A percentile compares a stretch with the other conserved stretches of the same genome.
Evolutionary conservation across 2,888 invertebrate species (phyloP).

Genomic region (Athalia circularis): DNA sequence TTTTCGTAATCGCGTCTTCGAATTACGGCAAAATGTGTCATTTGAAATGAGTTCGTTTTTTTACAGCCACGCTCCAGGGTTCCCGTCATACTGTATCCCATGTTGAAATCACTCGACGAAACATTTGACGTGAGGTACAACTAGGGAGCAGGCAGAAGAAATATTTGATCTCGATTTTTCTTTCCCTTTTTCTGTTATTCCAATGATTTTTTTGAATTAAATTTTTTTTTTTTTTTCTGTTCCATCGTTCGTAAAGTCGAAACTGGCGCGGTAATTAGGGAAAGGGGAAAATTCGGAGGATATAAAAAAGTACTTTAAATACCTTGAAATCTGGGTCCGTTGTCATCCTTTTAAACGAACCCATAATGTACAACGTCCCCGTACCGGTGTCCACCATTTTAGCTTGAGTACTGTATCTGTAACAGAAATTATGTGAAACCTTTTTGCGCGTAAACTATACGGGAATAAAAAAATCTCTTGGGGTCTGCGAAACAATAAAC

Average conservation of each 20-base stretch:
- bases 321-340: constrained; percentile 87
- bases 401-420: constrained; percentile 84
- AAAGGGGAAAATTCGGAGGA: not conserved
- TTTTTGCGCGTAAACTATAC: not conserved
- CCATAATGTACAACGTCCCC: constrained; percentile 88
- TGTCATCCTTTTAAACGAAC: constrained; percentile 84
- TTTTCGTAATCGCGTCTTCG: constrained; percentile 85
- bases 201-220: too few species aligned
- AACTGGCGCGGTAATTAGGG: not conserved
- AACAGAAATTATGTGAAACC: constrained; percentile 61
- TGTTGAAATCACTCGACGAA: constrained; percentile 90
- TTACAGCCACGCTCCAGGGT: constrained; percentile 88
- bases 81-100: constrained; percentile 93
- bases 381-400: constrained; percentile 87
- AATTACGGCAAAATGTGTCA: constrained; percentile 92
- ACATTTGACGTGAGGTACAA: constrained; percentile 90
- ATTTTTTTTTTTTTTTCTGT: too few species aligned
- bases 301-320: constrained; percentile 49
- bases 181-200: not conserved
- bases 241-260: not conserved
- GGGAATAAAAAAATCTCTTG: not conserved
- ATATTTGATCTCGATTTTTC: not conserved
- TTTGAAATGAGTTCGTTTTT: constrained; percentile 86
- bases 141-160: constrained; percentile 68
- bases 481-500: not conserved